Percentiles rank a stretch among this genome's conserved stretches.
Conservation (phyloP, 2,888 invertebrate genomes). For the Anarsia innoxiella region DNA sequence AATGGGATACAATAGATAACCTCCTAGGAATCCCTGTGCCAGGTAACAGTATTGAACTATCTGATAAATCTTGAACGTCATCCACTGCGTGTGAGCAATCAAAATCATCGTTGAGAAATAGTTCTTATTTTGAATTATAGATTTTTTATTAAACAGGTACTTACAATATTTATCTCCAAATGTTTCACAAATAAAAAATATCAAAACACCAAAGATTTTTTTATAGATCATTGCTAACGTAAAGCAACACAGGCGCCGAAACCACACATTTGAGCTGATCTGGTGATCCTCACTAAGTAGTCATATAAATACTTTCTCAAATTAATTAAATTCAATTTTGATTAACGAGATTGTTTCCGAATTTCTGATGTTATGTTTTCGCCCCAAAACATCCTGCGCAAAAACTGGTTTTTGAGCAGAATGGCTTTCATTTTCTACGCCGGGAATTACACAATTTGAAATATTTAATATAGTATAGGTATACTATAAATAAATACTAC, state of each 20-base stretch:
- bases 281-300: slow-evolving; percentile 39
- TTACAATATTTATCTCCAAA: slow-evolving; percentile 21
- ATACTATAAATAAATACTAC: no score
- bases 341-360: slow-evolving; percentile 1
- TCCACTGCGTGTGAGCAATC: slow-evolving; percentile 1
- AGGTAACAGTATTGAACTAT: slow-evolving; percentile 39
- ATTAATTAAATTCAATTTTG: slow-evolving; percentile 12
- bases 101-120: no score
- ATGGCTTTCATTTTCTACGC: slow-evolving; percentile 4
- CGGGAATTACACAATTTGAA: no score
- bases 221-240: slow-evolving; percentile 24
- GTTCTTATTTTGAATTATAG: no score
- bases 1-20: slow-evolving; percentile 23
- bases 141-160: no score
- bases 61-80: slow-evolving; percentile 35
- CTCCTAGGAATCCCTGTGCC: slow-evolving; percentile 32
- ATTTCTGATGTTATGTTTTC: background rate
- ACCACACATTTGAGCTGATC: slow-evolving; percentile 55
- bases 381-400: background rate
- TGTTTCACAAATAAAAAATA: slow-evolving; percentile 18
- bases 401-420: slow-evolving; percentile 1
- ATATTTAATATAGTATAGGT: no score
- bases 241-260: slow-evolving; percentile 40
- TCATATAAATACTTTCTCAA: slow-evolving; percentile 56
- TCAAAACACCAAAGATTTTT: slow-evolving; percentile 19